Evolutionary conservation across 2,888 invertebrate genomes (phyloP).

Genomic region (Lasius fuliginosus): DNA sequence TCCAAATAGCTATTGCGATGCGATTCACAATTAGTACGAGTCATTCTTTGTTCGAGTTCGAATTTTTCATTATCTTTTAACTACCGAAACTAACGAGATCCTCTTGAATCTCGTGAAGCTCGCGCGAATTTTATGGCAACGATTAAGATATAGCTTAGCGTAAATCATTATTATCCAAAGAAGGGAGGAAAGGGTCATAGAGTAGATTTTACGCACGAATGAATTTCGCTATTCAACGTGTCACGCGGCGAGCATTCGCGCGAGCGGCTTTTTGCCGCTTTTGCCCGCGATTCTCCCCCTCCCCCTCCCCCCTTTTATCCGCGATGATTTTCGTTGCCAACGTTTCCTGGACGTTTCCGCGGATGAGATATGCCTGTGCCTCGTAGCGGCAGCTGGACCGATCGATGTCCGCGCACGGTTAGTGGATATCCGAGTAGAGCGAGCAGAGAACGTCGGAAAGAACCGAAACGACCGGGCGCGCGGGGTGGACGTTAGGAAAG

Average conservation of each 20-base stretch:
- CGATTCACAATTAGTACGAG: slow-evolving; percentile 4
- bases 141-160: slow-evolving; percentile 10
- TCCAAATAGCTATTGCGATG: slow-evolving; percentile 6
- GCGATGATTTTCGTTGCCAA: slow-evolving; percentile 57
- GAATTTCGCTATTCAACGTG: not conserved
- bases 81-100: not conserved
- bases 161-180: slow-evolving; percentile 13
- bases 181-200: slow-evolving; percentile 7
- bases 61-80: not conserved
- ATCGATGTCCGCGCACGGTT: slow-evolving; percentile 75
- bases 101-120: not conserved
- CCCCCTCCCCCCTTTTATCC: not conserved
- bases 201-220: not conserved
- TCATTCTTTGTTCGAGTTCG: slow-evolving; percentile 17
- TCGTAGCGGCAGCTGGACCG: slow-evolving; percentile 63
- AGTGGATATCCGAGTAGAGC: slow-evolving; percentile 74
- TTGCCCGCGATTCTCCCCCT: not conserved
- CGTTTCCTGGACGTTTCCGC: slow-evolving; percentile 58
- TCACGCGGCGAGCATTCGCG: not conserved
- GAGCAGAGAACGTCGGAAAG: slow-evolving; percentile 75
- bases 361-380: slow-evolving; percentile 62
- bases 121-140: not conserved
- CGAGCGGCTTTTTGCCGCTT: slow-evolving; percentile 9
- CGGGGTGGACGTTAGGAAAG: slow-evolving; percentile 80
- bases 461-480: slow-evolving; percentile 77